Conservation (phyloP, 2,888 invertebrate species). For the Seira musarum region DNA sequence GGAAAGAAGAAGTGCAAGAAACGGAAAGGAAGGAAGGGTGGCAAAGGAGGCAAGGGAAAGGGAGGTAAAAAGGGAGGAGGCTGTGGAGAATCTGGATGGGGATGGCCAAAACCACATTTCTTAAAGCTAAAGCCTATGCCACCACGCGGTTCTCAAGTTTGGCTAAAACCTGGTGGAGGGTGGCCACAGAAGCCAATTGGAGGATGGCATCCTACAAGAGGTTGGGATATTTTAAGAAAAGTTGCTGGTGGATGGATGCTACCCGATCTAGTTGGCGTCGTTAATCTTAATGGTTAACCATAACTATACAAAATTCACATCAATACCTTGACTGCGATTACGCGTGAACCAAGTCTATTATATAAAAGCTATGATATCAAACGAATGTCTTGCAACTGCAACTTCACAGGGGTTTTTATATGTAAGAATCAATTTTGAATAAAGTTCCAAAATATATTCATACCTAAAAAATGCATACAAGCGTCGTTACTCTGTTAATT, state of each 20-base stretch:
- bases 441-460: too few species aligned
- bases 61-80: slow-evolving; percentile 28
- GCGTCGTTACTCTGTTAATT: too few species aligned
- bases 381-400: slow-evolving; percentile 26
- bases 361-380: background rate
- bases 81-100: slow-evolving; percentile 40
- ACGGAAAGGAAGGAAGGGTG: slow-evolving; percentile 37
- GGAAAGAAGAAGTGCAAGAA: slow-evolving; percentile 29
- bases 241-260: slow-evolving; percentile 54
- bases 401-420: slow-evolving; percentile 41
- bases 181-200: slow-evolving; percentile 40
- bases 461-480: too few species aligned
- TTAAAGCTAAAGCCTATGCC: slow-evolving; percentile 51
- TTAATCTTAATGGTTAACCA: slow-evolving; percentile 51
- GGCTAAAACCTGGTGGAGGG: slow-evolving; percentile 39
- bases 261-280: slow-evolving; percentile 56
- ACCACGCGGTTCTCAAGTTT: slow-evolving; percentile 58
- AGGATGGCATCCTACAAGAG: slow-evolving; percentile 41
- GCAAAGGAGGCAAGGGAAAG: slow-evolving; percentile 35
- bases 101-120: slow-evolving; percentile 53
- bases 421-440: too few species aligned
- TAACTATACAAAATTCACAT: too few species aligned
- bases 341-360: too few species aligned
- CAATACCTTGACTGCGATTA: too few species aligned
- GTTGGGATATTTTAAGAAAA: slow-evolving; percentile 51